phyloP scores from a whole-genome alignment of 2,797 vertebrate genomes.

The Sciurus vulgaris region DNA sequence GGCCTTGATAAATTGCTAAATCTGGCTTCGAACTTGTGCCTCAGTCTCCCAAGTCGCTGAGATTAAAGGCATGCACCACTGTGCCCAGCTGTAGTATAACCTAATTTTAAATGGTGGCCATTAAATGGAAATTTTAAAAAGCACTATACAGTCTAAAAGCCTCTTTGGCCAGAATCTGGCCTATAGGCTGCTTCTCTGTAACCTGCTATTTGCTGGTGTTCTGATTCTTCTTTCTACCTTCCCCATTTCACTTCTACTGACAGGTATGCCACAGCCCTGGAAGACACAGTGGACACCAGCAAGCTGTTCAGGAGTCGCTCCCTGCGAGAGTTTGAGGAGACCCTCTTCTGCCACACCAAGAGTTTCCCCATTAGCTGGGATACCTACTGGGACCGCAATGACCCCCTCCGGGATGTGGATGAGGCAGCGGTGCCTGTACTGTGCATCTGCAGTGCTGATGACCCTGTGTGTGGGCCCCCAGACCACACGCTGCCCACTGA shows the following conservation, averaged over 20 bases:
- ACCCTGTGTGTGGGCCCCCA: conserved; percentile 90
- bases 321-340: conserved; percentile 92
- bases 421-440: conserved; percentile 94
- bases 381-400: conserved; percentile 94
- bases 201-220: background rate
- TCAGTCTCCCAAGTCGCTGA: background rate
- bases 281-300: conserved; percentile 87
- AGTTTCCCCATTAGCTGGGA: conserved; percentile 89
- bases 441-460: conserved; percentile 92
- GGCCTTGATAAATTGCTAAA: background rate
- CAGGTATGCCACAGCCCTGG: conserved; percentile 91
- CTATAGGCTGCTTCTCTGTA: background rate
- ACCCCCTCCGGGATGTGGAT: conserved; percentile 94
- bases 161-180: background rate
- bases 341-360: conserved; percentile 90
- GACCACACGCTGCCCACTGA: conserved; percentile 87
- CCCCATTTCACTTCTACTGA: background rate
- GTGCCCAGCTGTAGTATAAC: too few relatives aligned
- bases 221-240: background rate
- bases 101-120: conserved; percentile 19
- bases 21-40: background rate
- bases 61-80: too few relatives aligned
- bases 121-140: background rate
- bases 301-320: conserved; percentile 89
- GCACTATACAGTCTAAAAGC: background rate